These are phyloP conservation scores for Marmota monax DNA, from an alignment of 2,113 vertebrate species.

Conservation along the genomic window DNA sequence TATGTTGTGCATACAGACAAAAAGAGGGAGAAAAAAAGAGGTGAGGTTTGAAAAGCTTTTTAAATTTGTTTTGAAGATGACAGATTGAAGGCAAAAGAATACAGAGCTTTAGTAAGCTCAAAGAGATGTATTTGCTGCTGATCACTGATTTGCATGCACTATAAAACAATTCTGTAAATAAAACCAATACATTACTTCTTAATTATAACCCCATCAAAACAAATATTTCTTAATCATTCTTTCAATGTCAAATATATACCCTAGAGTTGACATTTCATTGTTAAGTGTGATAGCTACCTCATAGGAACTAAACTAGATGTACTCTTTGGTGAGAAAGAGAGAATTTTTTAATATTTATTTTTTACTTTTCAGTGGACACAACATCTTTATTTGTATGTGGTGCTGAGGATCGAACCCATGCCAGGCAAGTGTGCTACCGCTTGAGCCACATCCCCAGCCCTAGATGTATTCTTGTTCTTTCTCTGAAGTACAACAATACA, in stretches of 20 bases:
- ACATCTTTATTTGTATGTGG: too few relatives aligned
- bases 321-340: background rate
- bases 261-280: slow-evolving; percentile 75
- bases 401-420: too few relatives aligned
- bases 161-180: too few relatives aligned
- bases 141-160: too few relatives aligned
- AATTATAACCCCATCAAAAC: slow-evolving; percentile 84
- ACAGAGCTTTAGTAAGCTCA: slow-evolving; percentile 80
- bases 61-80: slow-evolving; percentile 79
- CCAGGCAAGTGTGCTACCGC: too few relatives aligned
- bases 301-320: slow-evolving; percentile 79
- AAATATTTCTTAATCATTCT: slow-evolving; percentile 84
- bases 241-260: slow-evolving; percentile 73
- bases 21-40: slow-evolving; percentile 36
- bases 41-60: background rate
- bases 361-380: too few relatives aligned
- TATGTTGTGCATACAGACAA: background rate
- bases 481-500: slow-evolving; percentile 67
- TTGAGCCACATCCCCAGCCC: background rate
- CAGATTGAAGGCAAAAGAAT: slow-evolving; percentile 75
- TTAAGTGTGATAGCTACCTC: slow-evolving; percentile 78
- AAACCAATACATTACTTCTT: slow-evolving; percentile 58
- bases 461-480: slow-evolving; percentile 70
- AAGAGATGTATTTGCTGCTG: slow-evolving; percentile 75
- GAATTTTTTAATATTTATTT: too few relatives aligned